phyloP scores from a whole-genome alignment of 2,797 vertebrate genomes.

The Ctenopoma kingsleyae region DNA sequence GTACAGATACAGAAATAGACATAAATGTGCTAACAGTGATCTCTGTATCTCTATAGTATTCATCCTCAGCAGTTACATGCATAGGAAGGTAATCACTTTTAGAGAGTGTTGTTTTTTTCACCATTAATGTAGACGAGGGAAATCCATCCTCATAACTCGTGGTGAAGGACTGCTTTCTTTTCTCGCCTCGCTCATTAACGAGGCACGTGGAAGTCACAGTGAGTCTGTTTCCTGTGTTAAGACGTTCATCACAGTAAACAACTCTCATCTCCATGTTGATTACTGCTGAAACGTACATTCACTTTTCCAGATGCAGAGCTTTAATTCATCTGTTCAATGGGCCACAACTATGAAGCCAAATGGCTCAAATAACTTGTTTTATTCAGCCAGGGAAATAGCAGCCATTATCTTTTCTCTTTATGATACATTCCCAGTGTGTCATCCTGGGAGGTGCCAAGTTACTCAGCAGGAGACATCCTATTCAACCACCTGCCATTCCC shows the following conservation, averaged over 20 bases:
- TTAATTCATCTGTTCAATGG: conserved; percentile 35
- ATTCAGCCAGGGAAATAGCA: conserved; percentile 22
- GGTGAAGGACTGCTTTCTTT: conserved; percentile 38
- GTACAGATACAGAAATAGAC: background rate
- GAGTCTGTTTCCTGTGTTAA: conserved; percentile 33
- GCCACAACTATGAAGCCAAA: conserved; percentile 18
- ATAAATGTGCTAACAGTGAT: conserved; percentile 13
- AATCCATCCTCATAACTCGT: conserved; percentile 54
- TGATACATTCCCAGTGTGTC: conserved; percentile 39
- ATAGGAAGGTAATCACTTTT: conserved; percentile 28
- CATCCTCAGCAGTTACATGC: conserved; percentile 1
- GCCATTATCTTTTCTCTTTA: conserved; percentile 39
- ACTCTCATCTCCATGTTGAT: conserved; percentile 38
- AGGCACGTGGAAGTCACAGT: conserved; percentile 51
- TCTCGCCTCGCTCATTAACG: conserved; percentile 60
- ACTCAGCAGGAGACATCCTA: conserved; percentile 23
- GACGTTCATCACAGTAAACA: conserved; percentile 59
- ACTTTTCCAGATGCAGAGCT: conserved; percentile 31
- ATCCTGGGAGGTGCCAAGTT: conserved; percentile 37
- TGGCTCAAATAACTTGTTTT: conserved; percentile 20
- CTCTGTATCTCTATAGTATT: conserved; percentile 4
- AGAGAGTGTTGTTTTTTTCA: conserved; percentile 14
- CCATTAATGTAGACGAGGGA: conserved; percentile 30
- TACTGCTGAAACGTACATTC: conserved; percentile 49
- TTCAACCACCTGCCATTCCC: conserved; percentile 46